Evolutionary conservation across 2,113 vertebrate genomes (phyloP), one percentile per base, ranked within the genome.

Genomic region (Colistium nudipinnis): DNA sequence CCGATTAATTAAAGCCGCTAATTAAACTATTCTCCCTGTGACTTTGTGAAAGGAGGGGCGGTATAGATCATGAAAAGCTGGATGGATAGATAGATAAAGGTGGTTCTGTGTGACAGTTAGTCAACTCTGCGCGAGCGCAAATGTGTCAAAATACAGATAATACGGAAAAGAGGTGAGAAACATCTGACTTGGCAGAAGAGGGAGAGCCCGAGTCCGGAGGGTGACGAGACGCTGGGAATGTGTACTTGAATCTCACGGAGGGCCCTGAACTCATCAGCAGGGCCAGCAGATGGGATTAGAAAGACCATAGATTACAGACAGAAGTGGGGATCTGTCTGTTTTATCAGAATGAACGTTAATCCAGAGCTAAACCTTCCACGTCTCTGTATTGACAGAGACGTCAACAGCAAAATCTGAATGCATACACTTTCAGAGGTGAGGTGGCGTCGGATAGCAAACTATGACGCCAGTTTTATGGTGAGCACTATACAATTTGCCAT

Each of bases 301-400:
- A 62, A 17, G 17, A 16, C 33, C 25, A 33, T 53, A 76, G 85
- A 82, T 84, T 77, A 78, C 28, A 30, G 22, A 6, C 48, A 43
- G 44, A 70, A 72, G 16, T 78, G 60, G 24, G 38, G 73, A 75
- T 77, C 39, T 35, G 52, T 73, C 60, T 49, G 63, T 81, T 87
- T 69, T 69, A 74, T 79, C 54, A 72, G 67, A 61, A 75, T 70
- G 13, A 66, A 14, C 28, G 7, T 67, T 84, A 78, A 82, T 78
- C 81, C 44, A 68, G 35, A 45, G 35, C 35, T 73, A 73, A 86
- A 79, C 41, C 61, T 3, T 41, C 22, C 2, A 45, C 45, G 44
- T 53, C 19, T 45, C 49, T 36, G 33, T 51, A 19, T 14, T 59
- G 48, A 66, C 66, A 74, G 4, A 38, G 27, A 55, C 25, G 0